phyloP scores from a whole-genome alignment of 92 coral and sea anemone species.

The Isaurus tuberculatus region DNA sequence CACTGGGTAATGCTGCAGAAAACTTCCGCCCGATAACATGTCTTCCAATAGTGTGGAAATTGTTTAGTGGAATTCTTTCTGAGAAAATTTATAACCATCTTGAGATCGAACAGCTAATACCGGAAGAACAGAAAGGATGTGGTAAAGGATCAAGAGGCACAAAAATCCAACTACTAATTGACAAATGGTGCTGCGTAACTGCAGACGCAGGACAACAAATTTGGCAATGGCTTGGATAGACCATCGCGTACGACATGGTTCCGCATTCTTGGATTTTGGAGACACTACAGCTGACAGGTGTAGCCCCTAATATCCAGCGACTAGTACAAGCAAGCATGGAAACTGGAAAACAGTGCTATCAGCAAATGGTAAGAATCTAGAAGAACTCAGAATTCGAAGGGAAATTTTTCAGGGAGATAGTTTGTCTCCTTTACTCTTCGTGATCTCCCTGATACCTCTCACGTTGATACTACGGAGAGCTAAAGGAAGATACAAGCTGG shows the following conservation, averaged over 20 bases:
- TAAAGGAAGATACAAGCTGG: constrained; percentile 24
- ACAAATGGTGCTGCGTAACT: constrained; percentile 49
- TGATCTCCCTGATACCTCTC: constrained; percentile 25
- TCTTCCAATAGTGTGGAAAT: constrained; percentile 59
- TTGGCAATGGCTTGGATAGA: constrained; percentile 63
- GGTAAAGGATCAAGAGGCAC: constrained; percentile 45
- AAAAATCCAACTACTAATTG: constrained; percentile 51
- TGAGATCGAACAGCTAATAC: constrained; percentile 38
- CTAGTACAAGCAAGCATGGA: constrained; percentile 39
- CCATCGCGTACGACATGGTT: constrained; percentile 54
- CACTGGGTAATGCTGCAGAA: constrained; percentile 34
- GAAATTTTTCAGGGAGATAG: too few relatives aligned
- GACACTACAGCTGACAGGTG: constrained; percentile 50
- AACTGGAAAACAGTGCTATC: constrained; percentile 51
- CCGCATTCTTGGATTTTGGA: too few relatives aligned
- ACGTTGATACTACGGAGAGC: constrained; percentile 13
- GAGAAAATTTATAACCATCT: constrained; percentile 52
- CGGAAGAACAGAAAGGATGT: too few relatives aligned
- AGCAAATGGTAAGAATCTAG: not conserved
- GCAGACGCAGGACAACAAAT: constrained; percentile 44
- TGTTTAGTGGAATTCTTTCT: too few relatives aligned
- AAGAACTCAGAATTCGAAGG: constrained; percentile 32
- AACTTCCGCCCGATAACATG: constrained; percentile 56
- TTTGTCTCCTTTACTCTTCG: constrained; percentile 36
- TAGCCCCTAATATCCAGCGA: constrained; percentile 28